Evolutionary conservation across 2,888 invertebrate species (phyloP), one percentile per base, ranked within the genome.

Genomic region (Lasioglossum malachurum): DNA sequence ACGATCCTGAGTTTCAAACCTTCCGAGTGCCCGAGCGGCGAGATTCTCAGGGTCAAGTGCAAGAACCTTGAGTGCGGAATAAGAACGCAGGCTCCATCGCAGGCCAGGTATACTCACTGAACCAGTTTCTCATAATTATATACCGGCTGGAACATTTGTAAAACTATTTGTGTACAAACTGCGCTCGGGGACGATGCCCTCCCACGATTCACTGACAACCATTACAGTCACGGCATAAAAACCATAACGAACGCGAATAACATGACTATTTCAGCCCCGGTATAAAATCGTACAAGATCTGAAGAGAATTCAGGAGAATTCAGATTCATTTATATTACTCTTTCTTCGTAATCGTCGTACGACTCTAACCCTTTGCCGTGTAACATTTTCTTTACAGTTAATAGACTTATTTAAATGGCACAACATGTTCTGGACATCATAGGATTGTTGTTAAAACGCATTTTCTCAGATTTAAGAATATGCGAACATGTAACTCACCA

Each of bases 21-120:
- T 49, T 96, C 97, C 0, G 92, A 96, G 4, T 98, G 98, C 94
- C 94, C 96, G 16, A 96, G 96, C 41, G 96, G 96, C 76, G 96
- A 97, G 85, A 97, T 97, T 2, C 96, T 97, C 46, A 96, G 96
- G 88, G 97, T 98, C 38, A 96, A 96, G 82, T 98, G 98, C 94
- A 96, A 96, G 80, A 96, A 96, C 82, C 96, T 97, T 74, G 97
- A 97, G 94, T 97, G 98, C 93, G 97, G 98, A 19, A 96, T 97
- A 88, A 95, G 97, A 89, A 97, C 97, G 0, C 97, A 97, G 92
- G 96, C 96, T n/a, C 92, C 93, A 31, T 93, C 94, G 1, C 96
- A 97, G 94, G 97, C 97, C 53, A 97, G 97, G 98, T 97, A 96
- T 94, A 90, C 71, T 67, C 74, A 75, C 82, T 88, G 89, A 88